Percentiles rank a stretch among this genome's conserved stretches.
These are phyloP conservation scores for Halcyon smyrnensis DNA, from an alignment of 2,797 vertebrate species.

Conservation along the genomic window DNA sequence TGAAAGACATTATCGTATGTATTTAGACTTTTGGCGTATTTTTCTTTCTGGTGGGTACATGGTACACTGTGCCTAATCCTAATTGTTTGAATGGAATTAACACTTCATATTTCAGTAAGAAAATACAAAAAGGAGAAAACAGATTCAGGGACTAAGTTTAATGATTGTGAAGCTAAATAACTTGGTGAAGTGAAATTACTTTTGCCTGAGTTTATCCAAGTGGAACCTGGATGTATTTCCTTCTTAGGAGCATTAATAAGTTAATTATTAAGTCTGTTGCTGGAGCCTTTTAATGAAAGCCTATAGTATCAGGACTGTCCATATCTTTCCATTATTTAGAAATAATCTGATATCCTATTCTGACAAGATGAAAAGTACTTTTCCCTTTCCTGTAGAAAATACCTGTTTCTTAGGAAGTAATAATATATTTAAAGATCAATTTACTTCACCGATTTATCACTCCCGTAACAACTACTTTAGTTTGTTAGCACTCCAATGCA, in stretches of 20 bases:
- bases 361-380: not conserved
- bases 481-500: constrained; percentile 34
- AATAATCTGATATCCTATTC: not conserved
- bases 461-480: not conserved
- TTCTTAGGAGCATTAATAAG: not conserved
- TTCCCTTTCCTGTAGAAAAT: not conserved
- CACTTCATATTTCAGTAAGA: not conserved
- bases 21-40: not conserved
- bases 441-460: not conserved
- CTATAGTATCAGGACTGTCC: not conserved
- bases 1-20: not conserved
- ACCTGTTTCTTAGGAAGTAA: constrained; percentile 17
- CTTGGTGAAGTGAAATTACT: not conserved
- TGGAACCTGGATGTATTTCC: not conserved
- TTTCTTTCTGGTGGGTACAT: not conserved
- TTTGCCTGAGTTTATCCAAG: not conserved
- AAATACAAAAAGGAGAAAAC: not conserved
- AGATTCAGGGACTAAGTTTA: not conserved
- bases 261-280: not conserved
- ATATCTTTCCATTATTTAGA: not conserved
- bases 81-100: not conserved
- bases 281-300: not conserved
- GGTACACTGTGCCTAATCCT: not conserved
- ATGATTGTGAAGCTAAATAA: not conserved
- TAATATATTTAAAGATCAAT: not conserved